Evolutionary conservation across 1,140 invertebrate genomes (phyloP).

Genomic region (Drosophila guanche): DNA sequence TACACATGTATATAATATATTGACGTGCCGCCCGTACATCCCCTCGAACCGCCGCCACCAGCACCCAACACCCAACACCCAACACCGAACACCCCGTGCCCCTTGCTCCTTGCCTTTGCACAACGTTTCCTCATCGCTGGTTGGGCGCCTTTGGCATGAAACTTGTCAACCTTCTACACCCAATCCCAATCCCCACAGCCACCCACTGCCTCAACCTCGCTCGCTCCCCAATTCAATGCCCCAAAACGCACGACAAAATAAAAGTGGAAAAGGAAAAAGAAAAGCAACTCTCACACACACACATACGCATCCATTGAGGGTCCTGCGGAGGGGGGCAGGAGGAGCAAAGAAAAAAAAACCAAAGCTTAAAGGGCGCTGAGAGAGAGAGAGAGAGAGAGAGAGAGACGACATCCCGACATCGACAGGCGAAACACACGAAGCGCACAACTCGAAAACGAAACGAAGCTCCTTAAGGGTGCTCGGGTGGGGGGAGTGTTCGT

Average conservation of each 20-base stretch:
- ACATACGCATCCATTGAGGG: neutral
- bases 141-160: constrained; percentile 53
- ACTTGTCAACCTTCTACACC: constrained; percentile 57
- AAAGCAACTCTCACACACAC: constrained; percentile 7
- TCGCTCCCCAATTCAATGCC: constrained; percentile 64
- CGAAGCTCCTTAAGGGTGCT: constrained; percentile 33
- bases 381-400: constrained; percentile 29
- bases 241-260: constrained; percentile 47
- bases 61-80: neutral
- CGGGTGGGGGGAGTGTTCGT: neutral
- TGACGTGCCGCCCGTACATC: constrained; percentile 24
- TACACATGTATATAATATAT: constrained; percentile 68
- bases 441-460: constrained; percentile 16
- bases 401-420: constrained; percentile 41
- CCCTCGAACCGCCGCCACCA: neutral
- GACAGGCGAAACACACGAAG: constrained; percentile 66
- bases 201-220: constrained; percentile 1
- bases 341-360: constrained; percentile 24
- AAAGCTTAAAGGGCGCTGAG: constrained; percentile 57
- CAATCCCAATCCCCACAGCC: constrained; percentile 28
- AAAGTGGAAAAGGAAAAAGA: constrained; percentile 9
- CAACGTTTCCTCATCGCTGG: constrained; percentile 41
- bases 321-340: neutral
- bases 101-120: neutral
- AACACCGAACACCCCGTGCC: neutral